phyloP scores from a whole-genome alignment of 2,113 vertebrate species.

The Pachypanchax playfairii region DNA sequence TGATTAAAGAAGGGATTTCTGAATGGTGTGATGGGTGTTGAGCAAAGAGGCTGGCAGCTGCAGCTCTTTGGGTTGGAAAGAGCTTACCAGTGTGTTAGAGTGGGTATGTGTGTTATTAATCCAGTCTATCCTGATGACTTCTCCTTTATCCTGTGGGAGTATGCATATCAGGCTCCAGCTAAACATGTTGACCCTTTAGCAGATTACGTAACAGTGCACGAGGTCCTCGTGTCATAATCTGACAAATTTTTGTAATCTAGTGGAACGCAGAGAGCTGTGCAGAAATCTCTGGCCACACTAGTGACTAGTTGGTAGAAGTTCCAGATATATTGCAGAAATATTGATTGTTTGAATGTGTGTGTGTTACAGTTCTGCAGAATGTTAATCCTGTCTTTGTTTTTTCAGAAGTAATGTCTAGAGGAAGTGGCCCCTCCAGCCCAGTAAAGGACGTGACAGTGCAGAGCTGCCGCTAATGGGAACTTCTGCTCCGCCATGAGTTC shows the following conservation, averaged over 20 bases:
- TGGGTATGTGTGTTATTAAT: constrained; percentile 61
- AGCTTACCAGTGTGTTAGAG: constrained; percentile 50
- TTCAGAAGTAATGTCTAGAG: constrained; percentile 82
- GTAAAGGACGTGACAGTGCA: constrained; percentile 77
- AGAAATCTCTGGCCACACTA: constrained; percentile 2
- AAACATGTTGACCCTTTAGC: constrained; percentile 41
- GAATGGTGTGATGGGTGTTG: constrained; percentile 72
- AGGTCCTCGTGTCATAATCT: constrained; percentile 52
- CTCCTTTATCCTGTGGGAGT: constrained; percentile 53
- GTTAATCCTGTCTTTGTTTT: constrained; percentile 12
- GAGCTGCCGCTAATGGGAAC: constrained; percentile 88
- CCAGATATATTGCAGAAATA: not conserved
- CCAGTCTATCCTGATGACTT: constrained; percentile 62
- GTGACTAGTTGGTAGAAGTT: not conserved
- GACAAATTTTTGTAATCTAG: constrained; percentile 41
- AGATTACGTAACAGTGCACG: constrained; percentile 57
- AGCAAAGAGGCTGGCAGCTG: constrained; percentile 69
- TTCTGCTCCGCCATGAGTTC: constrained; percentile 92
- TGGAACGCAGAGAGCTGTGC: constrained; percentile 11
- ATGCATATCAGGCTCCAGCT: constrained; percentile 35
- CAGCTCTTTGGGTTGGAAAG: constrained; percentile 45
- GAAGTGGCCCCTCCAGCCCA: constrained; percentile 44
- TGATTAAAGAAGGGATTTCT: constrained; percentile 64
- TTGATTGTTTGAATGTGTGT: not conserved
- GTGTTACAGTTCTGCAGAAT: not conserved